These are phyloP conservation scores for Eilema caniola DNA, from an alignment of 2,888 invertebrate genomes.

Conservation along the genomic window DNA sequence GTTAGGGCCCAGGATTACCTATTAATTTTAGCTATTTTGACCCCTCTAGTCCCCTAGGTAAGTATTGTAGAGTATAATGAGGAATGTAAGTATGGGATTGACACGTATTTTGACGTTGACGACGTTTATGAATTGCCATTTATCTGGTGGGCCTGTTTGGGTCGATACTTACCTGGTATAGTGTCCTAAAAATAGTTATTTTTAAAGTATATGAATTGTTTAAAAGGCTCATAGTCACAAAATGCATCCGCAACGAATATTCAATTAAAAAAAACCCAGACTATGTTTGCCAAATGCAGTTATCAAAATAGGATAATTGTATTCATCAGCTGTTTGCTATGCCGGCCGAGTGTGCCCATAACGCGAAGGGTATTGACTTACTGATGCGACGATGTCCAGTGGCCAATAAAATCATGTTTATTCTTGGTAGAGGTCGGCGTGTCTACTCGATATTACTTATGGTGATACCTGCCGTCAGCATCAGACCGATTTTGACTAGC, in stretches of 20 bases:
- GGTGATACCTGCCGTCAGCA: no score
- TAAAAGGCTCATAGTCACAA: not conserved
- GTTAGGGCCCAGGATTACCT: no score
- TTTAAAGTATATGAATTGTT: not conserved
- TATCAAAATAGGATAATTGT: slow-evolving; percentile 10
- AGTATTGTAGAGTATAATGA: no score
- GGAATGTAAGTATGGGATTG: no score
- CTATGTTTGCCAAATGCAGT: slow-evolving; percentile 12
- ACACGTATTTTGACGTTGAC: no score
- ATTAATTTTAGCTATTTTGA: no score
- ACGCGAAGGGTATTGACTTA: slow-evolving; percentile 10
- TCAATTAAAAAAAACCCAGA: slow-evolving; percentile 1
- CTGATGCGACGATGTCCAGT: slow-evolving; percentile 8
- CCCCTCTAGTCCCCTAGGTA: no score
- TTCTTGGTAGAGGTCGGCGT: not conserved
- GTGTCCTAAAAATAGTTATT: not conserved
- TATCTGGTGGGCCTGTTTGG: no score
- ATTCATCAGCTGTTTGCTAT: slow-evolving; percentile 4
- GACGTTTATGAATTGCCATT: no score
- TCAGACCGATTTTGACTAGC: no score
- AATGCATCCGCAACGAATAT: not conserved
- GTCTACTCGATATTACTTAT: not conserved
- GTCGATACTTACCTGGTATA: not conserved
- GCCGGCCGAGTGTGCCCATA: not conserved
- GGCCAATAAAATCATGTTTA: not conserved